Conservation (phyloP, 2,888 invertebrate species). For the Ochropacha duplaris region DNA sequence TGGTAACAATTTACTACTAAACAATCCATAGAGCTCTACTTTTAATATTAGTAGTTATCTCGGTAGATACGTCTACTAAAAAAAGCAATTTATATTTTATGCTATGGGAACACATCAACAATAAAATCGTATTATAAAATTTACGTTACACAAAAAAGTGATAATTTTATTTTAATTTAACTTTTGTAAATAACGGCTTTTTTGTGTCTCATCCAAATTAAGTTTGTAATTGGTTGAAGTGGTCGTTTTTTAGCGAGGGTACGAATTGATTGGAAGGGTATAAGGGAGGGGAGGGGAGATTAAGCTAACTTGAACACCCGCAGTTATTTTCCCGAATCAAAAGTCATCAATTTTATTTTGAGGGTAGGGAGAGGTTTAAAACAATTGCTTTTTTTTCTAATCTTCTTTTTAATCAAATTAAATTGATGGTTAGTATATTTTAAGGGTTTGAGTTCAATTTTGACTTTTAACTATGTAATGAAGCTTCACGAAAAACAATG, state of each 20-base stretch:
- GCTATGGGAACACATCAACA: no score
- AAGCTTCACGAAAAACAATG: no score
- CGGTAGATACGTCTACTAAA: no score
- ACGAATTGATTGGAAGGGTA: constrained; percentile 5
- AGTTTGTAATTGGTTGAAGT: neutral
- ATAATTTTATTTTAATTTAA: no score
- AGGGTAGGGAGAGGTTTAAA: neutral
- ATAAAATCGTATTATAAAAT: no score
- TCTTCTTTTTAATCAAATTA: neutral
- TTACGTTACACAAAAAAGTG: no score
- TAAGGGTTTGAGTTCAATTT: no score
- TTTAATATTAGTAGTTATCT: neutral
- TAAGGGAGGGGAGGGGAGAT: neutral
- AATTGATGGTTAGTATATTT: no score
- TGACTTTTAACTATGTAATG: no score
- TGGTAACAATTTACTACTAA: neutral
- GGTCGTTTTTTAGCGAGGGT: constrained; percentile 1
- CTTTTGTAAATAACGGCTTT: no score
- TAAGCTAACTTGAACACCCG: constrained; percentile 14
- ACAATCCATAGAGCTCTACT: neutral
- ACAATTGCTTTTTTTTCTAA: neutral
- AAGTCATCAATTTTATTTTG: constrained; percentile 4
- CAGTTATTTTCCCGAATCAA: constrained; percentile 5
- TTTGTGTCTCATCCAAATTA: neutral
- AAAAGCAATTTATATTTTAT: no score